Evolutionary conservation across 2,113 vertebrate species (phyloP).

Genomic region (Menura novaehollandiae): DNA sequence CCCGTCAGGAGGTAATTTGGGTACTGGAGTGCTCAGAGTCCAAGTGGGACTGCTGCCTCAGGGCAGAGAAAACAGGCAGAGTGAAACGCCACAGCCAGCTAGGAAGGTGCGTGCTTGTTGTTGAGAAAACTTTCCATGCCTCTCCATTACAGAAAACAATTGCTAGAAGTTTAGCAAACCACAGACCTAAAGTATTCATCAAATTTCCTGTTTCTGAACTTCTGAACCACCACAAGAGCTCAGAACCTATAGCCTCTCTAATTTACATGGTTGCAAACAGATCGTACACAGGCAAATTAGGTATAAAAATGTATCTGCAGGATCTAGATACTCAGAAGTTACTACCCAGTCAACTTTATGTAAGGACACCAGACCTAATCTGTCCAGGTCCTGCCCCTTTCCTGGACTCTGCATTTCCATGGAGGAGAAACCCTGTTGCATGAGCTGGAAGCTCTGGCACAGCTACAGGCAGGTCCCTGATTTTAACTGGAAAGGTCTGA

Average conservation of each 20-base stretch:
- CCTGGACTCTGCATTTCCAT: neutral
- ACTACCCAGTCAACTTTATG: neutral
- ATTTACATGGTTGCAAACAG: neutral
- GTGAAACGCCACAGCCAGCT: neutral
- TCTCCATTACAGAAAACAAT: neutral
- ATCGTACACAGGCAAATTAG: neutral
- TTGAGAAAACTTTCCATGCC: neutral
- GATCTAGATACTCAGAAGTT: neutral
- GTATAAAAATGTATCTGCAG: neutral
- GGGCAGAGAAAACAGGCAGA: neutral
- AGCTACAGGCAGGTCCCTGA: neutral
- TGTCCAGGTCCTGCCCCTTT: neutral
- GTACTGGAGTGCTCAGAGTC: neutral
- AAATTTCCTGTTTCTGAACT: neutral
- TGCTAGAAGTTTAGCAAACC: neutral
- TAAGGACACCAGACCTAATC: neutral
- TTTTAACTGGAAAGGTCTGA: neutral
- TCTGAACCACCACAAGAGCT: neutral
- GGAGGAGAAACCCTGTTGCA: neutral
- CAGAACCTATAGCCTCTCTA: neutral
- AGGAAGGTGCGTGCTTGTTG: neutral
- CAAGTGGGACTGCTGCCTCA: neutral
- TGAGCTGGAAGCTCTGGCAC: neutral
- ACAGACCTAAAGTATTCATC: neutral
- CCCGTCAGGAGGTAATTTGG: neutral